Conservation (phyloP, 2,888 invertebrate species). For the Acanthopleura granulata region DNA sequence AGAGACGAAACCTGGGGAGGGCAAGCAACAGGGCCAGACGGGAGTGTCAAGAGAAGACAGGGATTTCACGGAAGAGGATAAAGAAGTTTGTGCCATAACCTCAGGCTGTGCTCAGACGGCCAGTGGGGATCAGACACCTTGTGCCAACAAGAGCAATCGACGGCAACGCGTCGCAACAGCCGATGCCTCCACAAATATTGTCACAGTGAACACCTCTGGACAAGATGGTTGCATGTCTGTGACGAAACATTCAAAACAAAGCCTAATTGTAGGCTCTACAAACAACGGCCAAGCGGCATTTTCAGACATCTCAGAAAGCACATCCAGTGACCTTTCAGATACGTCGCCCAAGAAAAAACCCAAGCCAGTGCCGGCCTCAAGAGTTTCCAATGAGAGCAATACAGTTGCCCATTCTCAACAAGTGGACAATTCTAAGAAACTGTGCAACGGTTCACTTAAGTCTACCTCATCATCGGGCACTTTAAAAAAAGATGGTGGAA, state of each 20-base stretch:
- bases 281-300: constrained; percentile 11
- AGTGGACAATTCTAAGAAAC: background rate
- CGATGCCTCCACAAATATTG: constrained; percentile 18
- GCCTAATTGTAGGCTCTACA: background rate
- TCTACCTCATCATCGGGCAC: constrained; percentile 6
- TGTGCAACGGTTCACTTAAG: constrained; percentile 7
- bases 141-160: background rate
- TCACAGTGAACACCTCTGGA: constrained; percentile 7
- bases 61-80: constrained; percentile 54
- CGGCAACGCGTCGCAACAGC: constrained; percentile 12
- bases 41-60: constrained; percentile 24
- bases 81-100: constrained; percentile 55
- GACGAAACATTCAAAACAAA: background rate
- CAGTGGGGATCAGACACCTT: background rate
- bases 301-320: constrained; percentile 25
- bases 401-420: background rate
- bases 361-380: constrained; percentile 14
- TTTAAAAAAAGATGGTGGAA: background rate
- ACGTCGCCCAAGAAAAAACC: constrained; percentile 25
- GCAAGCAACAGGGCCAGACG: background rate
- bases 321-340: constrained; percentile 27
- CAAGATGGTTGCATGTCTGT: background rate
- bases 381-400: background rate
- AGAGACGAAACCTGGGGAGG: background rate
- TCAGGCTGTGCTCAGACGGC: constrained; percentile 22